Conservation (phyloP, 35 echinoderm and acorn worm species). For the Apostichopus japonicus region DNA sequence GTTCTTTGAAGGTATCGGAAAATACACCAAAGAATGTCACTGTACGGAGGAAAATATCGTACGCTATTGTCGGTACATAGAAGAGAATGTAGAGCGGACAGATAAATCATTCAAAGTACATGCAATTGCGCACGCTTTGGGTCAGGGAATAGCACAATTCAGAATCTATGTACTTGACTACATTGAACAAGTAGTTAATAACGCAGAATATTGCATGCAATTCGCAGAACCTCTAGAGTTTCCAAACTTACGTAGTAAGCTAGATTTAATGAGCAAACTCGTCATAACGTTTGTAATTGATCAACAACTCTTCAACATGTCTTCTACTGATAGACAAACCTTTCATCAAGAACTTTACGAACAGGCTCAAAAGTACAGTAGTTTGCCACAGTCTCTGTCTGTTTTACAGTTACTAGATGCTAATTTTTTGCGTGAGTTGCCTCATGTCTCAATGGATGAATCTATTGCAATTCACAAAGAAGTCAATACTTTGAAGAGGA, state of each 20-base stretch:
- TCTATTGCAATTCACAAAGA: not conserved
- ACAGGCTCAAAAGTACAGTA: not conserved
- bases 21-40: not conserved
- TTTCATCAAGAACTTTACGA: not conserved
- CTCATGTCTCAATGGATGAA: not conserved
- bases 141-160: not conserved
- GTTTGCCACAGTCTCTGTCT: not conserved
- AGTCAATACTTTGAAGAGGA: not conserved
- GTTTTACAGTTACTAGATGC: not conserved
- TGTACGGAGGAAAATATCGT: not conserved
- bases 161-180: not conserved
- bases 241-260: not conserved
- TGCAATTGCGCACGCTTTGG: not conserved
- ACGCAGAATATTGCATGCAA: not conserved
- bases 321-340: not conserved
- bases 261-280: not conserved
- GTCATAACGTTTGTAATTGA: not conserved
- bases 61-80: not conserved
- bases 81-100: not conserved
- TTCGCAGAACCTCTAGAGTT: not conserved
- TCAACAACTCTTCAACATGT: not conserved
- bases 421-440: not conserved
- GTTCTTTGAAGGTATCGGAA: not conserved
- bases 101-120: not conserved
- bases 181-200: not conserved